Conservation (phyloP, 2,888 invertebrate genomes). For the Agonopterix subpropinquella region DNA sequence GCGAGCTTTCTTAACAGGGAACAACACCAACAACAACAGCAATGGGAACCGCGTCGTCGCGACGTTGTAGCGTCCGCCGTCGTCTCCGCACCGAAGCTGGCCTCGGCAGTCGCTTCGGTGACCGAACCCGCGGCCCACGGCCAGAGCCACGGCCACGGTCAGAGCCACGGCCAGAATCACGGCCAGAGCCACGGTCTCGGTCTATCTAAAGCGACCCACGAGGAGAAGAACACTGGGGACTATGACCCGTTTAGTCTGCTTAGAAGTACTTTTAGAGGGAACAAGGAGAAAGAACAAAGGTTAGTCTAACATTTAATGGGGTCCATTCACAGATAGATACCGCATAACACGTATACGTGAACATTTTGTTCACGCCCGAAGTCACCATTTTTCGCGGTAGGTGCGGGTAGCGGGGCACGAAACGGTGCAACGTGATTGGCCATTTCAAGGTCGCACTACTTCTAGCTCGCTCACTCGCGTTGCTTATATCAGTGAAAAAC, state of each 20-base stretch:
- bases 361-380: no score
- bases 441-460: no score
- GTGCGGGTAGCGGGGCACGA: no score
- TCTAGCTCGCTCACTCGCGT: no score
- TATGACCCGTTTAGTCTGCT: slow-evolving; percentile 59
- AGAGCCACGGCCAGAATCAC: not conserved
- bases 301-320: no score
- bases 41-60: slow-evolving; percentile 26
- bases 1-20: not conserved
- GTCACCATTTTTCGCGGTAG: no score
- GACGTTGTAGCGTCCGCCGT: slow-evolving; percentile 35
- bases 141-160: not conserved
- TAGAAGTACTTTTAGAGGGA: slow-evolving; percentile 52
- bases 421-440: no score
- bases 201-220: not conserved
- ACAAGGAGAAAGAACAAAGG: slow-evolving; percentile 21
- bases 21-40: not conserved
- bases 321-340: no score
- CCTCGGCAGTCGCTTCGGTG: slow-evolving; percentile 31
- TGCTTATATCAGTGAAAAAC: no score
- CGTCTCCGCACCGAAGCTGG: slow-evolving; percentile 24
- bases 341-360: no score
- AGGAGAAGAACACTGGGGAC: slow-evolving; percentile 21
- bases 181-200: not conserved
- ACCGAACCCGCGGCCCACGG: slow-evolving; percentile 13